phyloP scores from a whole-genome alignment of 1,140 invertebrate genomes.

The Arctopsyche grandis region DNA sequence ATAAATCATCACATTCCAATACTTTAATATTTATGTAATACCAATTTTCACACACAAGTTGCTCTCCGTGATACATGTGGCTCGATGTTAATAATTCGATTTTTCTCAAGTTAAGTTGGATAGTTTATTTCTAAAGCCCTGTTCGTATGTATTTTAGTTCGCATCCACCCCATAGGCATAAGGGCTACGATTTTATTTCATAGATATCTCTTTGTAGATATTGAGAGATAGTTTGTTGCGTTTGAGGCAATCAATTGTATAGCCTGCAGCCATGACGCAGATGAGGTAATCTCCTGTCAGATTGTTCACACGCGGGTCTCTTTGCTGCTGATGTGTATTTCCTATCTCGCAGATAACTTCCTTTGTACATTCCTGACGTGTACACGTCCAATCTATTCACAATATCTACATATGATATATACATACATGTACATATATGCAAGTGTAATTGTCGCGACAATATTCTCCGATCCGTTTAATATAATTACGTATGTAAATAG shows the following conservation, averaged over 20 bases:
- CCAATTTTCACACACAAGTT: no score
- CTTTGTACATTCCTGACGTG: constrained; percentile 1
- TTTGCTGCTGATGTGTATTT: constrained; percentile 26
- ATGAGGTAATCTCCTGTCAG: constrained; percentile 39
- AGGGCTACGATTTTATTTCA: no score
- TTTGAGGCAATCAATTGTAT: constrained; percentile 31
- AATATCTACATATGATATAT: neutral
- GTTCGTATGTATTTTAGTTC: no score
- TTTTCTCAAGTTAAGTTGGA: no score
- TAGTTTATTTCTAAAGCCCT: no score
- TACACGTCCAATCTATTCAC: no score
- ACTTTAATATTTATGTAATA: no score
- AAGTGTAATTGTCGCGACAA: neutral
- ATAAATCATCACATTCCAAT: no score
- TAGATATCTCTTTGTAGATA: neutral
- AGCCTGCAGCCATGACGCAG: constrained; percentile 34
- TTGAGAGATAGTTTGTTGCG: neutral
- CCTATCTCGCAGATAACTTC: neutral
- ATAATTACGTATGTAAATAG: neutral
- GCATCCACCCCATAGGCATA: no score
- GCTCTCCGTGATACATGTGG: no score
- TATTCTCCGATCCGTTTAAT: neutral
- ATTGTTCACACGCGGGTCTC: constrained; percentile 32
- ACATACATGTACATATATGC: neutral
- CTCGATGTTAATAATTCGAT: no score